Evolutionary conservation across 2,797 vertebrate species (phyloP).

Genomic region (Poliocrania exsul): DNA sequence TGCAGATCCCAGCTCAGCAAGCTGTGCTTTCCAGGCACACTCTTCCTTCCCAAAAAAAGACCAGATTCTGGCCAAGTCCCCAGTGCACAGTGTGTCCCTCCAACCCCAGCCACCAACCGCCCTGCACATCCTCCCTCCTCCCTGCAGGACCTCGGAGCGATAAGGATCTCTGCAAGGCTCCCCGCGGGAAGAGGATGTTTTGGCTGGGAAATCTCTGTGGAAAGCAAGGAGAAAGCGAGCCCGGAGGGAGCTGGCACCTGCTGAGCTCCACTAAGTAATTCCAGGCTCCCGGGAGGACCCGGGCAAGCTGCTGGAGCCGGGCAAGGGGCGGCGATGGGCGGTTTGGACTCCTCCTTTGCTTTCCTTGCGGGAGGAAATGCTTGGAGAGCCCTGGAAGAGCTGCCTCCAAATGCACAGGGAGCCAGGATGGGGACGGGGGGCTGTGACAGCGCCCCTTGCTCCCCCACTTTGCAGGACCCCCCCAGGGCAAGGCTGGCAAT

Average conservation of each 20-base stretch:
- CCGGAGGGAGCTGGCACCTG: conserved; percentile 14
- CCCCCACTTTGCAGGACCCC: rapidly evolving
- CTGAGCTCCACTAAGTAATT: not conserved
- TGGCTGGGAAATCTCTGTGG: not conserved
- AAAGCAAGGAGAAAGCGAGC: not conserved
- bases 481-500: not conserved
- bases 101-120: not conserved
- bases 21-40: conserved; percentile 53
- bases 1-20: not conserved
- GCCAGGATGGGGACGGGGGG: not conserved
- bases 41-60: conserved; percentile 11
- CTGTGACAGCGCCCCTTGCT: rapidly evolving
- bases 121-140: not conserved
- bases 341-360: not conserved
- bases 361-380: not conserved
- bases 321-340: not conserved
- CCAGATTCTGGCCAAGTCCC: conserved; percentile 10
- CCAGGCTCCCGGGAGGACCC: conserved; percentile 4
- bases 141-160: not conserved
- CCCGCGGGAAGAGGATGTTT: not conserved
- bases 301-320: not conserved
- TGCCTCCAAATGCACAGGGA: not conserved
- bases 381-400: not conserved
- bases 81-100: conserved; percentile 49
- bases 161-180: not conserved